Evolutionary conservation across 2,113 vertebrate species (phyloP).

Genomic region (Sorex fumeus): DNA sequence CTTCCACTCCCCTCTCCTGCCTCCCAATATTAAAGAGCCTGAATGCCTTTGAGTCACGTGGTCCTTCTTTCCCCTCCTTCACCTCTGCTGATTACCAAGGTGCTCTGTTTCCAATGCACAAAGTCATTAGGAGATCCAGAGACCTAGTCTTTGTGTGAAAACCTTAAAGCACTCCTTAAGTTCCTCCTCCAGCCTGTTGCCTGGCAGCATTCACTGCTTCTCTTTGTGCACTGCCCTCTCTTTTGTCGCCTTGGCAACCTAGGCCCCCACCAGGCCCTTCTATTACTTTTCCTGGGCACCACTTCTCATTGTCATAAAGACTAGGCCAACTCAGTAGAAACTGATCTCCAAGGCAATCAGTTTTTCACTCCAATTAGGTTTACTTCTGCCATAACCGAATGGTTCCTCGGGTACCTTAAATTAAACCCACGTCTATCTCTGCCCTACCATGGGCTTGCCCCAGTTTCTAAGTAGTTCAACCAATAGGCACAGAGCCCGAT

Average conservation of each 20-base stretch:
- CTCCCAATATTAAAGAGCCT: constrained; percentile 77
- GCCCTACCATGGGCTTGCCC: background rate
- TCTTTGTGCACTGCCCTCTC: constrained; percentile 17
- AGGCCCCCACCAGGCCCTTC: constrained; percentile 10
- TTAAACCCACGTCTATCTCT: background rate
- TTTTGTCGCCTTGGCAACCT: constrained; percentile 57
- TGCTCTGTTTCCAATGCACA: constrained; percentile 53
- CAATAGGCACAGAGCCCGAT: constrained; percentile 1
- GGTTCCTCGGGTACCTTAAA: constrained; percentile 22
- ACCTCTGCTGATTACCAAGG: constrained; percentile 34
- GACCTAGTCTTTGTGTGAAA: constrained; percentile 20
- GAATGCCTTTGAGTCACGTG: constrained; percentile 78
- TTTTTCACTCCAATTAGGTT: constrained; percentile 41
- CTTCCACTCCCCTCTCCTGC: background rate
- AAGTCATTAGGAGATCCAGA: constrained; percentile 44
- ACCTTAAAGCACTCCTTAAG: constrained; percentile 35
- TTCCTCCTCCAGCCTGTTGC: constrained; percentile 42
- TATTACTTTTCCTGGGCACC: constrained; percentile 34
- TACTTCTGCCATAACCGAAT: background rate
- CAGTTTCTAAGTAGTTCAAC: constrained; percentile 28
- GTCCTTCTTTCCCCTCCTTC: constrained; percentile 70
- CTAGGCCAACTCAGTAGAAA: constrained; percentile 29
- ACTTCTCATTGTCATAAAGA: constrained; percentile 47
- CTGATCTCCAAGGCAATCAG: background rate
- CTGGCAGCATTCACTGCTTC: constrained; percentile 53